These are phyloP conservation scores for Thamnophis elegans DNA, from an alignment of 2,797 vertebrate species.

Conservation along the genomic window DNA sequence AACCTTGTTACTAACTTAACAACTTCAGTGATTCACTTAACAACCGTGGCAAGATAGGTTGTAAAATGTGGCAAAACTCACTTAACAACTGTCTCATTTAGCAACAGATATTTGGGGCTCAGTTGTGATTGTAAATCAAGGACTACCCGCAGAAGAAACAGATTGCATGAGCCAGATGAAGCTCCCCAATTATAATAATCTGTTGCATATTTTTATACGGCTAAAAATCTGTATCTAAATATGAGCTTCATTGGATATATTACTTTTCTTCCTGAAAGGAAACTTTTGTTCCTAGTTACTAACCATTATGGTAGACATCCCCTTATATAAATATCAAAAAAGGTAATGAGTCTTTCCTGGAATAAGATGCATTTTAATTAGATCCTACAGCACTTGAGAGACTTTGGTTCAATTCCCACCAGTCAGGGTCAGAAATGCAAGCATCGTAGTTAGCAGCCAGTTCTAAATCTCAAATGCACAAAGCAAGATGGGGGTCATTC, in stretches of 20 bases:
- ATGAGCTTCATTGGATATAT: slow-evolving; percentile 52
- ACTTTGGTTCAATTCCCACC: slow-evolving; percentile 75
- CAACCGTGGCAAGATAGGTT: neutral
- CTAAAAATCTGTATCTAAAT: slow-evolving; percentile 66
- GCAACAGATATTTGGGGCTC: no score
- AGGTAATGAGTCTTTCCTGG: slow-evolving; percentile 74
- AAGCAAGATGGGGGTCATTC: slow-evolving; percentile 67
- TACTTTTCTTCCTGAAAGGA: slow-evolving; percentile 52
- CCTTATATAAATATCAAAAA: slow-evolving; percentile 69
- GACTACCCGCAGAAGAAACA: slow-evolving; percentile 14
- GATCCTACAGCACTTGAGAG: slow-evolving; percentile 75
- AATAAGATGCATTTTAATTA: slow-evolving; percentile 79
- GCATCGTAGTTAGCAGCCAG: slow-evolving; percentile 73
- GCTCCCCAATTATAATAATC: slow-evolving; percentile 61
- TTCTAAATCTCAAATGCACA: slow-evolving; percentile 73
- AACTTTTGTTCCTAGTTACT: slow-evolving; percentile 65
- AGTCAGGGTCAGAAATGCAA: slow-evolving; percentile 76
- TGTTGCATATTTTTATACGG: slow-evolving; percentile 64
- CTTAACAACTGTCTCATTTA: neutral
- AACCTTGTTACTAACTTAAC: neutral
- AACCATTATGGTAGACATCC: slow-evolving; percentile 63
- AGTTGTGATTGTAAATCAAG: no score
- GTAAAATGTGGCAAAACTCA: neutral
- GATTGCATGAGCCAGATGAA: slow-evolving; percentile 45
- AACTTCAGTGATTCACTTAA: neutral